These are phyloP conservation scores for Camponotus vicinus DNA, from an alignment of 1,140 invertebrate genomes.

Conservation along the genomic window DNA sequence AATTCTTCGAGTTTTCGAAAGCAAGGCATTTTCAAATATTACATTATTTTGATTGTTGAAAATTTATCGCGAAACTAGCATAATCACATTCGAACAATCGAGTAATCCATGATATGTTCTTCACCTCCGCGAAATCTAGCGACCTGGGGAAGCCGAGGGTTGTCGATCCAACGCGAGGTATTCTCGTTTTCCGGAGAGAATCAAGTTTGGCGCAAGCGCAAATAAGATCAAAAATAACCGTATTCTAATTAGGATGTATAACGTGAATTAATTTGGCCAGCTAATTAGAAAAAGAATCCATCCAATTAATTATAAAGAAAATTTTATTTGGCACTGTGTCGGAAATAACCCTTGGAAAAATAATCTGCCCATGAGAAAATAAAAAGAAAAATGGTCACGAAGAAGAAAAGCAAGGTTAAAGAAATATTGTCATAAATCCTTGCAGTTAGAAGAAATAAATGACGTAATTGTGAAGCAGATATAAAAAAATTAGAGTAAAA, in stretches of 20 bases:
- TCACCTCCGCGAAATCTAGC: conserved; percentile 64
- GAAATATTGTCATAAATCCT: not conserved
- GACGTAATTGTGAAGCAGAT: not conserved
- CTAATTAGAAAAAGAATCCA: not conserved
- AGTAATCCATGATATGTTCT: conserved; percentile 56
- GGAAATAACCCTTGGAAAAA: not conserved
- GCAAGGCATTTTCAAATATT: not conserved
- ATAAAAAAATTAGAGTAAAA: not conserved
- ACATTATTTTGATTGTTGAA: not conserved
- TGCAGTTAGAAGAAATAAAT: not conserved
- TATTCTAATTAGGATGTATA: not conserved
- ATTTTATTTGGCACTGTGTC: not conserved
- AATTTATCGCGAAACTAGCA: not conserved
- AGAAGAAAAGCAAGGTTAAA: not conserved
- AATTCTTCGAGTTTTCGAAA: not conserved
- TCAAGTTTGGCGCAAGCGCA: conserved; percentile 50
- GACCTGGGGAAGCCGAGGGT: conserved; percentile 63
- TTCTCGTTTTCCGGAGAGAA: conserved; percentile 69
- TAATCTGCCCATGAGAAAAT: not conserved
- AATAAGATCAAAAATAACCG: not conserved
- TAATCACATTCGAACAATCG: conserved; percentile 6
- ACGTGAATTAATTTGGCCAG: not conserved
- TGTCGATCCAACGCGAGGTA: conserved; percentile 68
- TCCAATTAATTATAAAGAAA: not conserved
- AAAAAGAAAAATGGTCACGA: not conserved